Percentiles rank a stretch among this genome's conserved stretches.
phyloP scores from a whole-genome alignment of 1,140 invertebrate genomes.

The Saccostrea cuccullata region DNA sequence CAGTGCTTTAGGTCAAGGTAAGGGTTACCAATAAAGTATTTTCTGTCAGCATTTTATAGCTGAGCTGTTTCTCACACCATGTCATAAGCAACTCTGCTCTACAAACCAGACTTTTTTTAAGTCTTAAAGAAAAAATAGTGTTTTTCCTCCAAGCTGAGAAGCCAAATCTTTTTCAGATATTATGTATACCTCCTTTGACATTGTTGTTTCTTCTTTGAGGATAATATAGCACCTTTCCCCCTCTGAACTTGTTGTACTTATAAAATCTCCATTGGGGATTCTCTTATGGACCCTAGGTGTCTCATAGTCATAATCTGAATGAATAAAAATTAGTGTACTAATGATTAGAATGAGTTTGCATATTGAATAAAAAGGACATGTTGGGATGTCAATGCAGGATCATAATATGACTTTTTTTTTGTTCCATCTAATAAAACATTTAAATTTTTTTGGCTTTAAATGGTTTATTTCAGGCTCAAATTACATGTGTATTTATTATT shows the following conservation, averaged over 20 bases:
- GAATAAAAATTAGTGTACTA: neutral
- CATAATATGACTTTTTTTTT: no score
- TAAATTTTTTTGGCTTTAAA: no score
- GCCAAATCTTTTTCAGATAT: neutral
- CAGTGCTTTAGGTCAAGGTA: no score
- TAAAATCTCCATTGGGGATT: conserved; percentile 67
- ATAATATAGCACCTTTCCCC: conserved; percentile 71
- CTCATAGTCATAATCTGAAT: conserved; percentile 61
- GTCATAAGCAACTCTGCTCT: neutral
- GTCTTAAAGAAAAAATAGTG: no score
- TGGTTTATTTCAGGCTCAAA: no score
- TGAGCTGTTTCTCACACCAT: no score
- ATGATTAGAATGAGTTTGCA: neutral
- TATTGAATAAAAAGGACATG: neutral
- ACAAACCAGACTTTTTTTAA: no score
- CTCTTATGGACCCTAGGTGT: conserved; percentile 63
- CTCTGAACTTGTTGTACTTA: conserved; percentile 67
- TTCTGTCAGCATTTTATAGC: no score
- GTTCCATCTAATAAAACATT: no score
- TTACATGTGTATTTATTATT: no score
- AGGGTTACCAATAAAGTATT: no score
- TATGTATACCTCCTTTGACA: conserved; percentile 66
- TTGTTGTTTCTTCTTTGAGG: conserved; percentile 64
- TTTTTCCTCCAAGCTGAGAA: neutral
- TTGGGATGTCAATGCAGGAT: neutral